Evolutionary conservation across 2,113 vertebrate species (phyloP), one percentile per base, ranked within the genome.

Genomic region (Fukomys damarensis): DNA sequence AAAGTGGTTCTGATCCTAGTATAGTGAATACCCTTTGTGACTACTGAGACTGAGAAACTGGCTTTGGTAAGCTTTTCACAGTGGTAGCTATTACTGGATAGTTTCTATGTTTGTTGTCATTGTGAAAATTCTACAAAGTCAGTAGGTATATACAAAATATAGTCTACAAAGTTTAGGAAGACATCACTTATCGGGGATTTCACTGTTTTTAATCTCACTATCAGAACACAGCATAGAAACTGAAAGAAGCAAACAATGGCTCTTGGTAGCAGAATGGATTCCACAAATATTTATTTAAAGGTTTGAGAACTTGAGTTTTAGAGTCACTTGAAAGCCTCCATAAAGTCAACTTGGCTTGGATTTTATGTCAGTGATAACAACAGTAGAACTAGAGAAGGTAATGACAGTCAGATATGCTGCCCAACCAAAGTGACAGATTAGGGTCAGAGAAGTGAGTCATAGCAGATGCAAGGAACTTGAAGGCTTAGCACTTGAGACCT

Each of bases 201-300:
- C 35, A 54, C 79, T 19, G 6, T 66, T 17, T 80, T 43, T 93
- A 63, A 81, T 89, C n/a, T 93, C 54, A 68, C 26, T 56, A 26
- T 65, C 13, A 87, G 52, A 89, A 79, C 22, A 28, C 41, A 87
- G 43, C 65, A 87, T n/a, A 95, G 61, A 89, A 76, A 82, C 32
- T 77, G 66, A 80, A 97, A 87, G 79, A 95, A 94, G 54, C 22
- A 93, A 89, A 89, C 30, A 90, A 41, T 77, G 28, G 35, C 22
- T 94, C 20, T 88, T 22, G 43, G 49, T 30, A 38, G n/a, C 59
- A 74, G 96, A 94, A 85, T 49, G 58, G 35, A 91, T 70, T 90
- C n/a, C 30, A 76, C 80, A 77, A 89, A 76, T 68, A 89, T 49
- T 58, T 86, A 26, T 52, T 56, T 30, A 43, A 94, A 93, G 61